Evolutionary conservation across 2,888 invertebrate species (phyloP), one percentile per base, ranked within the genome.

Genomic region (Emesis castigata): DNA sequence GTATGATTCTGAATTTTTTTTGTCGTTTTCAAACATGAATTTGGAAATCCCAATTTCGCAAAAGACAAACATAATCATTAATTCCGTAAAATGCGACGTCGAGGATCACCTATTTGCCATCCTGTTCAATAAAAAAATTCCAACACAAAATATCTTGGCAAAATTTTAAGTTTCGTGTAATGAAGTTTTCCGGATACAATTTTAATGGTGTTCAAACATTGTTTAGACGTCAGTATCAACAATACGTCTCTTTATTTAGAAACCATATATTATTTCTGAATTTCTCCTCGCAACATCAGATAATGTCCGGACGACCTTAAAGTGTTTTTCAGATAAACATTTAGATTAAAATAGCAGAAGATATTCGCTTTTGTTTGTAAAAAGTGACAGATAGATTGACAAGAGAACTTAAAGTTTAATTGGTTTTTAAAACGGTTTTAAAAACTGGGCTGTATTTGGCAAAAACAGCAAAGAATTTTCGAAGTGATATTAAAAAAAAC

Each of bases 201-300:
- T 56, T 56, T 66, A 66, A 39, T 66, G 65, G 39, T 34, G 18
- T 66, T 31, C 22, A 44, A 9, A 20, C 20, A 44, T 44, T 66
- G 66, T 44, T 66, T 66, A 39, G 66, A 66, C 66, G 66, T 18
- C 20, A 18, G 39, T 22, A 66, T 66, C 66, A 66, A 66, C 39
- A 66, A 66, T 58, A 58, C 58, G 22, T 20, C 39, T 58, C 58
- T 58, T 58, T 58, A 58, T 58, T 58, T 58, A 58, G 58, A 11
- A 58, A 5, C 22, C 39, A 39, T 39, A 14, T 39, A 11, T 34
- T 34, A 34, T 39, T 39, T 39, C 4, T 39, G 14, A 39, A 39
- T 39, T 39, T 39, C 14, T 4, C 14, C 39, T 39, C 39, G 39
- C 39, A 39, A 39, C 39, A 39, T 39, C 39, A 39, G 39, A 39